Base-by-base conservation (phyloP, 2,113 vertebrate genomes). In the Sander lucioperca region DNA sequence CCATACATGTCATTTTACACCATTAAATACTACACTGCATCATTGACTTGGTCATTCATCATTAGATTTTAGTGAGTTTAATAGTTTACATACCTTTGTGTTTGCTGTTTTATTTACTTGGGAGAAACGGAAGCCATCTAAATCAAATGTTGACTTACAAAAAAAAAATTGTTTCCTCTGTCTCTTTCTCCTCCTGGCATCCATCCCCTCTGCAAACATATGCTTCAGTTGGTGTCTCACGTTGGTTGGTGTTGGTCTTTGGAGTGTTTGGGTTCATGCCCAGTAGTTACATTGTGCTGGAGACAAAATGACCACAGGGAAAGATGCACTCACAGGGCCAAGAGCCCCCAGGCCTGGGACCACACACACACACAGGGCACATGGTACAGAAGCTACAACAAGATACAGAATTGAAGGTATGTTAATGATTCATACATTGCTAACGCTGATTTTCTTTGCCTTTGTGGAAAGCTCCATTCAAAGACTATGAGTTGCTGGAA, bases 291-390 rank as follows among this genome's bases (percentile, higher is more conserved):
- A 91, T 86, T 91, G 88, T 90, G 74, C 83, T 56, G 65, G 45
- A 79, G 79, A 90, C 88, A 91, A 89, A 91, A 85, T 90, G 90
- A 87, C 91, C 86, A 92, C 84, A 82, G 89, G 87, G 82, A 90
- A 79, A 87, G 77, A 91, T 77, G 78, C 72, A 80, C 62, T 73
- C 73, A 84, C 80, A 80, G 77, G 74, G 83, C 89, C 92, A 90
- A 86, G 74, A 80, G 58, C 74, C 82, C 81, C 74, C 74, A 79
- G 80, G 86, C 82, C 54, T 56, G 39, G 67, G 77, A 88, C 87
- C 90, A 89, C 91, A 90, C 86, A 89, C 91, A 90, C 86, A 85
- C 68, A 80, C 75, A 67, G 68, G 12, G 62, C 59, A 66, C 53
- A 77, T 43, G 58, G 58, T 78, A 63, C 50, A 68, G 72, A 71